Conservation (phyloP, 2,888 invertebrate species). For the Xanthorhoe spadicearia region DNA sequence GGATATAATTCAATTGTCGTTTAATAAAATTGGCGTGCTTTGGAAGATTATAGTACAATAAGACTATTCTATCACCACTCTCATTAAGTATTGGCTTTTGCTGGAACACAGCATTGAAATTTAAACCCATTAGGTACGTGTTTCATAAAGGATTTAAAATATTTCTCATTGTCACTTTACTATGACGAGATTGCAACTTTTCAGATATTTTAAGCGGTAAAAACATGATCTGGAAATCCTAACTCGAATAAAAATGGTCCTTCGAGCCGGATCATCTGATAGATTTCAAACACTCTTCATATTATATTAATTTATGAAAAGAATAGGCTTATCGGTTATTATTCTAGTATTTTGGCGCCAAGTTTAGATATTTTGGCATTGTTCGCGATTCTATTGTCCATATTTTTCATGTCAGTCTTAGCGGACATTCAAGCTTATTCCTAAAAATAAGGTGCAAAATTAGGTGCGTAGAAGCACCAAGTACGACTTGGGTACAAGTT, state of each 20-base stretch:
- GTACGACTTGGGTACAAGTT: background rate
- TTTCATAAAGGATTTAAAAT: background rate
- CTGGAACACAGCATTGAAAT: background rate
- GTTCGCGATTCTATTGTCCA: conserved; percentile 30
- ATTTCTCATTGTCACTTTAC: background rate
- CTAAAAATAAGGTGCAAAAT: conserved; percentile 16
- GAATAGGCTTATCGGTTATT: conserved; percentile 2
- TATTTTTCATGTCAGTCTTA: conserved; percentile 36
- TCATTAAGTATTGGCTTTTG: conserved; percentile 13
- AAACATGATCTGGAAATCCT: background rate
- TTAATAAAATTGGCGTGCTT: conserved; percentile 13
- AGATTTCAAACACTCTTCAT: background rate
- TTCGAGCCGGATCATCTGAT: conserved; percentile 12
- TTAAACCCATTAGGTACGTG: background rate
- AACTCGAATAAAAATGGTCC: conserved; percentile 10
- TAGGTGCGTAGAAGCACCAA: background rate
- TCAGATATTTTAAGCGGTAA: background rate
- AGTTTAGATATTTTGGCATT: conserved; percentile 23
- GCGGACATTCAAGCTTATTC: conserved; percentile 32
- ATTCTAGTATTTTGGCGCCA: conserved; percentile 1
- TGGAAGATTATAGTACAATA: conserved; percentile 9
- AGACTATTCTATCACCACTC: conserved; percentile 2
- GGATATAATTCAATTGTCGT: background rate
- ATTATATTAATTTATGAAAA: background rate
- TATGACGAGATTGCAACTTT: background rate